Conservation (phyloP, 1,140 invertebrate species). For the Cyclina sinensis region DNA sequence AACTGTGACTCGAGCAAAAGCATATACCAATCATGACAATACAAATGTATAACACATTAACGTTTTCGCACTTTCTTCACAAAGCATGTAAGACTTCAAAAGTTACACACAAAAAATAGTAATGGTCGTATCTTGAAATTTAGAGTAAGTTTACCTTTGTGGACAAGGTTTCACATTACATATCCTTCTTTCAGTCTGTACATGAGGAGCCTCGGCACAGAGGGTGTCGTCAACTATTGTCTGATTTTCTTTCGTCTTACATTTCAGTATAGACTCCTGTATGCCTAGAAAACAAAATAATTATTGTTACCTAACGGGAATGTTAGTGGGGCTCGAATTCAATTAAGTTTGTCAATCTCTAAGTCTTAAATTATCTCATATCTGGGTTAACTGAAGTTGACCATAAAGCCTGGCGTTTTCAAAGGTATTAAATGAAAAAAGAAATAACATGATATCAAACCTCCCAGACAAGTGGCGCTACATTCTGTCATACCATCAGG, state of each 20-base stretch:
- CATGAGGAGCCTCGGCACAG: slow-evolving; percentile 70
- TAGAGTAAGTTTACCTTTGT: slow-evolving; percentile 73
- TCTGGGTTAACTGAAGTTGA: neutral
- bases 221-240: slow-evolving; percentile 63
- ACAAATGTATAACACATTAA: no score
- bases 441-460: slow-evolving; percentile 78
- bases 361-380: no score
- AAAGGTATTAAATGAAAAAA: no score
- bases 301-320: no score
- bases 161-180: slow-evolving; percentile 82
- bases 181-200: slow-evolving; percentile 75
- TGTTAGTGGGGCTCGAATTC: no score
- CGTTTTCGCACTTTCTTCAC: no score
- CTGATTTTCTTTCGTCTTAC: slow-evolving; percentile 73
- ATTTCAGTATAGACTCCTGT: slow-evolving; percentile 79
- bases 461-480: slow-evolving; percentile 97
- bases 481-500: slow-evolving; percentile 92
- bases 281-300: slow-evolving; percentile 71
- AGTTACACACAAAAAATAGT: no score
- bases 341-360: no score
- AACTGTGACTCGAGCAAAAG: no score
- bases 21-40: no score
- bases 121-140: neutral
- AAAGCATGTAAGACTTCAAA: no score
- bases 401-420: neutral